Conservation (phyloP, 1,140 invertebrate genomes). For the Brachionus sp. region DNA sequence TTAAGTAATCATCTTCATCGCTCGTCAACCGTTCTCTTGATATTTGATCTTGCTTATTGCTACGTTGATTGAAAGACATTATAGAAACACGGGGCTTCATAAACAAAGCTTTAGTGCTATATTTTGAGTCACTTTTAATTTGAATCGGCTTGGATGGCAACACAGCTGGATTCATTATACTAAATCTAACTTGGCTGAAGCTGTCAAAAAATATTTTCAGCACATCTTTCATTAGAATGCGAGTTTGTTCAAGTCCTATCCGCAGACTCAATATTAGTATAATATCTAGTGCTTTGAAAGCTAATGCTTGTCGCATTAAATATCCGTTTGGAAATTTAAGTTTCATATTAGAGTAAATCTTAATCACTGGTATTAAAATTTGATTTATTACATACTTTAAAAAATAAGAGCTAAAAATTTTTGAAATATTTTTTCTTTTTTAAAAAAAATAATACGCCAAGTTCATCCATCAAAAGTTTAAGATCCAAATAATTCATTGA, state of each 20-base stretch:
- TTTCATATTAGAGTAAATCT: slow-evolving; percentile 64
- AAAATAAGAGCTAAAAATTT: background rate
- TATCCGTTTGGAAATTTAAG: slow-evolving; percentile 74
- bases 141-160: background rate
- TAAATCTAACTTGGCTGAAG: slow-evolving; percentile 65
- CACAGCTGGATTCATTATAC: slow-evolving; percentile 7
- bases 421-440: no score
- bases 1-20: slow-evolving; percentile 36
- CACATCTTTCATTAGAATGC: slow-evolving; percentile 70
- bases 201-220: slow-evolving; percentile 74
- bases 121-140: background rate
- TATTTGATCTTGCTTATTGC: background rate
- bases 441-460: slow-evolving; percentile 48
- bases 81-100: slow-evolving; percentile 11
- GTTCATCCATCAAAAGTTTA: slow-evolving; percentile 52
- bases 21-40: background rate
- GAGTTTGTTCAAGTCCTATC: slow-evolving; percentile 77
- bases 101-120: background rate
- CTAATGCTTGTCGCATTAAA: slow-evolving; percentile 69
- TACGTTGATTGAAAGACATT: slow-evolving; percentile 25
- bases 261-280: slow-evolving; percentile 73
- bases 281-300: slow-evolving; percentile 75
- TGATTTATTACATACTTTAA: slow-evolving; percentile 61
- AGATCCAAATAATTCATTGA: slow-evolving; percentile 49
- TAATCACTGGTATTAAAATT: slow-evolving; percentile 70